Percentiles rank a stretch among this genome's conserved stretches.
Conservation (phyloP, 2,888 invertebrate species). For the Drosophila melanocephala region DNA sequence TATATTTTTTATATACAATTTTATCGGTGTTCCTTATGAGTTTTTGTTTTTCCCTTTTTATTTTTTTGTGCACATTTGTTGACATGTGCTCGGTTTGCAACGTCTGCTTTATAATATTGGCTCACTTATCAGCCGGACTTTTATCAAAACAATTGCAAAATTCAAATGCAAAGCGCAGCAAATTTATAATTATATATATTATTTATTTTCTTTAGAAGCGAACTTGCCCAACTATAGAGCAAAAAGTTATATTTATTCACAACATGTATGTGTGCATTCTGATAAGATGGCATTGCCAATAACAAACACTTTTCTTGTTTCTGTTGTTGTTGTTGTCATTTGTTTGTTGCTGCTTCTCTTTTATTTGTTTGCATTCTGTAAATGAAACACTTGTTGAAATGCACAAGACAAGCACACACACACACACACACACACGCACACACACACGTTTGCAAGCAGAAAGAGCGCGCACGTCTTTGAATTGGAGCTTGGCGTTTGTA, state of each 20-base stretch:
- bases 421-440: conserved; percentile 10
- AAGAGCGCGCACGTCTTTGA: conserved; percentile 44
- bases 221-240: conserved; percentile 1
- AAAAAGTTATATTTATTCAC: conserved; percentile 22
- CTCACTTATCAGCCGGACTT: conserved; percentile 13
- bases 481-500: conserved; percentile 48
- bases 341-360: conserved; percentile 30
- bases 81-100: conserved; percentile 19
- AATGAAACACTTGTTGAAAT: conserved; percentile 61
- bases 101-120: neutral
- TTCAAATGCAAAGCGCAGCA: conserved; percentile 15
- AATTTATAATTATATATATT: conserved; percentile 9
- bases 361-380: conserved; percentile 49
- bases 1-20: neutral
- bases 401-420: conserved; percentile 22
- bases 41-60: neutral
- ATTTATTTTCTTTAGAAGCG: conserved; percentile 6
- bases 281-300: conserved; percentile 34
- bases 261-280: conserved; percentile 21
- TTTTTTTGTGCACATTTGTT: conserved; percentile 10
- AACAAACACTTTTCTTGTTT: conserved; percentile 9
- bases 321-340: conserved; percentile 23
- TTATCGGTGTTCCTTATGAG: neutral
- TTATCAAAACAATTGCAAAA: neutral
- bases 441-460: conserved; percentile 13